A percentile compares a stretch with the other conserved stretches of the same genome.
Conservation (phyloP, 2,113 vertebrate genomes). For the Poicephalus gulielmi region DNA sequence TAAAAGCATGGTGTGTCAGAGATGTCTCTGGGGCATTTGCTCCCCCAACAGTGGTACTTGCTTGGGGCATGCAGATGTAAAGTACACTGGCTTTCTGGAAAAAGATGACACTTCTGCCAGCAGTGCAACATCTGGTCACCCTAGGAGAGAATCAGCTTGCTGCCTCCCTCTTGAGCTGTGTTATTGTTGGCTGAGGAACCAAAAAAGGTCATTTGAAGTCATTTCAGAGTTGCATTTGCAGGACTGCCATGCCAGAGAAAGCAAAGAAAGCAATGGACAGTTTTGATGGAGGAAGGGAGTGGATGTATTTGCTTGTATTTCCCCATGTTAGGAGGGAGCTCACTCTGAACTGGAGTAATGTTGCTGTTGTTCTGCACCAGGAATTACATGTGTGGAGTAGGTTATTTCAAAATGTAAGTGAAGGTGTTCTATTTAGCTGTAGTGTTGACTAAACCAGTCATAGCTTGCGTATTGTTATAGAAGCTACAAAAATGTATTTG, state of each 20-base stretch:
- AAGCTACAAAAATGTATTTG: neutral
- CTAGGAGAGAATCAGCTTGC: neutral
- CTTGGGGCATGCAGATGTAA: neutral
- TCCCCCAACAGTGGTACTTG: rapidly evolving
- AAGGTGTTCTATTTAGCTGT: neutral
- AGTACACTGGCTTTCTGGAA: neutral
- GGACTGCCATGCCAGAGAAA: neutral
- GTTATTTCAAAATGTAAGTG: rapidly evolving
- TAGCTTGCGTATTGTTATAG: neutral
- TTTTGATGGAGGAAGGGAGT: neutral
- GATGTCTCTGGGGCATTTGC: neutral
- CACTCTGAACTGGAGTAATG: neutral
- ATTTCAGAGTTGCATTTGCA: conserved; percentile 31
- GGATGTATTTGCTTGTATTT: neutral
- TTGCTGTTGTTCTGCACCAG: neutral
- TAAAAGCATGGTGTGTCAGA: neutral
- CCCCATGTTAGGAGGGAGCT: neutral
- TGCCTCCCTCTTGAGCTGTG: neutral
- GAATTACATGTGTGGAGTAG: neutral
- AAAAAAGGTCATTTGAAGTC: conserved; percentile 15
- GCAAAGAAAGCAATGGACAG: neutral
- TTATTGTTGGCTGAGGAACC: conserved; percentile 40
- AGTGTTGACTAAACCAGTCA: neutral
- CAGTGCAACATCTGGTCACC: conserved; percentile 22
- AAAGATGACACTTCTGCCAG: neutral